These are phyloP conservation scores for Heliconius melpomene DNA, from an alignment of 1,140 invertebrate species.

Conservation along the genomic window DNA sequence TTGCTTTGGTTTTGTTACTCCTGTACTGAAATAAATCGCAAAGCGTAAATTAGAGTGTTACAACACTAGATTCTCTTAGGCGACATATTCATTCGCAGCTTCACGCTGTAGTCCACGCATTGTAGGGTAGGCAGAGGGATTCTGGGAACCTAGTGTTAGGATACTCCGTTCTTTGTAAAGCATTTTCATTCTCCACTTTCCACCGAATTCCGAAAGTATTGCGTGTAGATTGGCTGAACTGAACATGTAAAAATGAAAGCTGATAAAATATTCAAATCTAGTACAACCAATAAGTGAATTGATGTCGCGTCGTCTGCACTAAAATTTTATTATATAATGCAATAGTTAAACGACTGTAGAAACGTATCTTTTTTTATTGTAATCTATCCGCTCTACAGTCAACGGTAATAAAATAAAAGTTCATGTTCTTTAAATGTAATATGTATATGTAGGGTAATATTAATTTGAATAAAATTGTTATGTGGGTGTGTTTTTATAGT, in stretches of 20 bases:
- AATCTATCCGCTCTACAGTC: background rate
- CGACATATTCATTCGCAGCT: too few relatives aligned
- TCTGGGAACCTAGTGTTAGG: too few relatives aligned
- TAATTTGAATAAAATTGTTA: background rate
- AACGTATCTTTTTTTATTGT: background rate
- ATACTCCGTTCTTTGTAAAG: too few relatives aligned
- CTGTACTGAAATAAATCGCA: rapidly evolving
- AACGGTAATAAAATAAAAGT: background rate
- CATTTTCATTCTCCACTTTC: too few relatives aligned
- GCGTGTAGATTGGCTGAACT: too few relatives aligned
- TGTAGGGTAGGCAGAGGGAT: too few relatives aligned
- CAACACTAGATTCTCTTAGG: too few relatives aligned
- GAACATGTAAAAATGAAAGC: too few relatives aligned
- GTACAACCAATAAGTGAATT: background rate
- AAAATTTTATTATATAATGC: background rate
- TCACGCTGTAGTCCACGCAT: too few relatives aligned
- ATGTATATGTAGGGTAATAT: background rate
- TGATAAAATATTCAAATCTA: background rate
- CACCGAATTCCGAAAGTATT: too few relatives aligned
- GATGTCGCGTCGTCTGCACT: constrained; percentile 2
- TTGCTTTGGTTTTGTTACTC: too few relatives aligned
- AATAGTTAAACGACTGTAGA: background rate
- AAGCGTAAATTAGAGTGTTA: too few relatives aligned
- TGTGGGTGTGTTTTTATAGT: background rate
- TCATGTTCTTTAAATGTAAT: background rate